Base-by-base conservation (phyloP, 2,113 vertebrate species). In the Taurulus bubalis region DNA sequence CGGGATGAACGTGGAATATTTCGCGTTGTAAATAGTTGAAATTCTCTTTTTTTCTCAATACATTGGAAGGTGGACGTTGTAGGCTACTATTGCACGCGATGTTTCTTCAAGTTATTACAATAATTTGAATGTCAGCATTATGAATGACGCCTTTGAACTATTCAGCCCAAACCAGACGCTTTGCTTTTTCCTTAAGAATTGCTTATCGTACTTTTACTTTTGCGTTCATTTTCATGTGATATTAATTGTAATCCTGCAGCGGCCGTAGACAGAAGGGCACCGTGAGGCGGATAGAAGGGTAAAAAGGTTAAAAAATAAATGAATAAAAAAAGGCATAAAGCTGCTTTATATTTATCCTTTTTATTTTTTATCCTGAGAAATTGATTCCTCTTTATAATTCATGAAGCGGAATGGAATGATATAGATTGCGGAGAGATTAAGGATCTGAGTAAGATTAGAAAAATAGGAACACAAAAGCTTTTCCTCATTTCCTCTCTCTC, bases 381-480 rank as follows among this genome's bases (percentile, higher is more conserved):
- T 93, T 91, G 90, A 93, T 94, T 92, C 76, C 59, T 47, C 70
- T 91, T 88, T 89, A 90, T 92, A 92, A 93, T 94, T 90, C 85
- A 94, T 93, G 91, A 91, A 82, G 84, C 15, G 15, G 75, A 89
- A 91, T 88, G 83, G 86, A 87, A 87, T 80, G 85, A 84, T 92
- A 91, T 93, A 88, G 91, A 92, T 92, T 87, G 86, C 20, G 38
- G 73, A 62, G 86, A 90, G 88, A 92, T 91, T 92, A 92, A 83
- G 62, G 86, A 93, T 92, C 75, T 75, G 75, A 71, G 91, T 88
- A 89, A 90, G 87, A 90, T 91, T 92, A 90, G 92, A 88, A 92
- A 59, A 92, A 93, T 86, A 81, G 51, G 79, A 92, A 89, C 86
- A 89, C 89, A 87, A 90, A 92, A 90, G 88, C 88, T 91, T 90